These are phyloP conservation scores for Oryzaephilus surinamensis DNA, from an alignment of 1,140 invertebrate species.

Conservation along the genomic window DNA sequence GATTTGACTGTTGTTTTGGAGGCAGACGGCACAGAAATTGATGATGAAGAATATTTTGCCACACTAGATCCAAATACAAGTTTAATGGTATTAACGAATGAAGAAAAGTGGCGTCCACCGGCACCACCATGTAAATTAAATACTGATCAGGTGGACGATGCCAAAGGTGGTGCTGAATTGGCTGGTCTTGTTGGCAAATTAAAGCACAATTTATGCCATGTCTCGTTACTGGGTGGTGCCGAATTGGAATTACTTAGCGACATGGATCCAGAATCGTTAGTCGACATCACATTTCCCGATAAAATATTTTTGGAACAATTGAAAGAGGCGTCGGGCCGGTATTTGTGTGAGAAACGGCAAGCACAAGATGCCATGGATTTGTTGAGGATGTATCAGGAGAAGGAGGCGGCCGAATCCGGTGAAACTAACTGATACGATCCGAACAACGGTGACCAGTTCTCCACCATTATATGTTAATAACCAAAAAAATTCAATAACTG, in stretches of 20 bases:
- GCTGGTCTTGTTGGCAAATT: constrained; percentile 59
- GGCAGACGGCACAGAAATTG: constrained; percentile 77
- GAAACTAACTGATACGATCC: constrained; percentile 15
- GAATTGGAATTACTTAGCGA: constrained; percentile 71
- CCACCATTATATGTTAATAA: neutral
- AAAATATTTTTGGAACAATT: constrained; percentile 69
- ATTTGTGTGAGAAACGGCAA: constrained; percentile 66
- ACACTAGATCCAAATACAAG: constrained; percentile 72
- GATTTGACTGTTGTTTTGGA: constrained; percentile 52
- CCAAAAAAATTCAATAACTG: neutral
- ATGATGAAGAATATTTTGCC: constrained; percentile 79
- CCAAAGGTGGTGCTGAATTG: constrained; percentile 40
- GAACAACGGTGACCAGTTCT: neutral
- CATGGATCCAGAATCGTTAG: constrained; percentile 74
- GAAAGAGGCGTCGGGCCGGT: constrained; percentile 72
- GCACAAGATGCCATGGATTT: constrained; percentile 74
- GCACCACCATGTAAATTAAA: constrained; percentile 43
- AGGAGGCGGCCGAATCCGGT: constrained; percentile 28
- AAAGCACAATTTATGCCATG: constrained; percentile 66
- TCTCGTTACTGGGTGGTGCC: constrained; percentile 66
- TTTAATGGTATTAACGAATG: constrained; percentile 64
- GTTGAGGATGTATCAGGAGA: constrained; percentile 40
- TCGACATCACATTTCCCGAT: constrained; percentile 67
- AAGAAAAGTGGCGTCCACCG: constrained; percentile 57
- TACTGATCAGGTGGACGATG: constrained; percentile 58